Evolutionary conservation across 1,140 invertebrate genomes (phyloP).

Genomic region (Magallana angulata): DNA sequence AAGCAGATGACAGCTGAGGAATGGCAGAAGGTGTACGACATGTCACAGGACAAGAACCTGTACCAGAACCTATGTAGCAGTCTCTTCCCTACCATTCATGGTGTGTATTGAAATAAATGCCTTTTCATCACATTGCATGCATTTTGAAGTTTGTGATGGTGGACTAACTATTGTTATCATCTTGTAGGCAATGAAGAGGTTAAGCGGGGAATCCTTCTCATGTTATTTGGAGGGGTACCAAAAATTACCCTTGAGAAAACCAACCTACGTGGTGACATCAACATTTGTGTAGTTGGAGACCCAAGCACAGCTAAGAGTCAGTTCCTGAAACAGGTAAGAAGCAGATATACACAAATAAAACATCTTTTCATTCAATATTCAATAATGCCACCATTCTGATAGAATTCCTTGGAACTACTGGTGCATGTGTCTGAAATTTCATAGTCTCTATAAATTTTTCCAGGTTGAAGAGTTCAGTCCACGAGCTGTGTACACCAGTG

Average conservation of each 20-base stretch:
- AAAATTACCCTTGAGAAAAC: slow-evolving; percentile 95
- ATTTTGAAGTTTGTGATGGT: background rate
- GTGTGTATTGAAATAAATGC: slow-evolving; percentile 74
- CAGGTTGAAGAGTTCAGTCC: slow-evolving; percentile 96
- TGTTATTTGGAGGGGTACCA: slow-evolving; percentile 98
- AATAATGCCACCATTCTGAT: too few species aligned
- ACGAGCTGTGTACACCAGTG: slow-evolving; percentile 97
- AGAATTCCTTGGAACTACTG: too few species aligned
- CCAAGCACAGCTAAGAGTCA: slow-evolving; percentile 99
- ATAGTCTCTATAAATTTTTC: slow-evolving; percentile 34
- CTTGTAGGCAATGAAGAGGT: slow-evolving; percentile 92
- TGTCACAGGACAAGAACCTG: slow-evolving; percentile 95
- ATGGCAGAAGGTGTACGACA: slow-evolving; percentile 97
- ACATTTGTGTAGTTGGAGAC: slow-evolving; percentile 98
- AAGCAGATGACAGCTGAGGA: slow-evolving; percentile 96
- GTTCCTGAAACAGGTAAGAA: slow-evolving; percentile 90
- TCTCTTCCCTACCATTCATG: slow-evolving; percentile 98
- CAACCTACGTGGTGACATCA: slow-evolving; percentile 95
- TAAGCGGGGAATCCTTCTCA: slow-evolving; percentile 95
- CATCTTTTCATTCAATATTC: too few species aligned
- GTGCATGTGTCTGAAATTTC: too few species aligned
- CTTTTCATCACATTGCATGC: too few species aligned
- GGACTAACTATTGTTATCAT: too few species aligned
- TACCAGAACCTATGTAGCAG: slow-evolving; percentile 94
- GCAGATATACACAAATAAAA: too few species aligned